Evolutionary conservation across 30 jellyfish, hydroid and myxozoan species (phyloP), one percentile per base, ranked within the genome.

Genomic region (Sanderia malayensis): DNA sequence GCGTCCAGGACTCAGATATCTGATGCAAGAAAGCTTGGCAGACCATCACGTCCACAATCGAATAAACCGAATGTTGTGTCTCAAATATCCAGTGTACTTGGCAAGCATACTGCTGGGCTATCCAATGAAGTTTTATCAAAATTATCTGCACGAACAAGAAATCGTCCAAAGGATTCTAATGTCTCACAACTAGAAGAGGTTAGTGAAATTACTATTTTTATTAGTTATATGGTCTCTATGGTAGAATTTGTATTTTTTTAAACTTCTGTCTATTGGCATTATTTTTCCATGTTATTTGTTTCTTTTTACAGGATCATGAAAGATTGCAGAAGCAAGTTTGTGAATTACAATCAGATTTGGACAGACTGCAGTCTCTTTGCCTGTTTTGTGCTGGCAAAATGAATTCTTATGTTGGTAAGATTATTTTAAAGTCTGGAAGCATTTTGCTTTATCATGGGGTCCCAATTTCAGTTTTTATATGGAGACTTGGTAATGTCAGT

Each of bases 311-410:
- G 98, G 98, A 92, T 62, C 96, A 83, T 52, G 87, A 67, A 67
- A 61, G 96, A 44, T 60, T 92, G 52, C 98, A 92, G 60, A 63
- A 74, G 31, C 98, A 92, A 66, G 71, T 92, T 23, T 64, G 82
- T 28, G 86, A 76, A 29, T 65, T 82, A 76, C 92, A 92, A 46
- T 55, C 92, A 22, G 98, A 92, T 2, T 55, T 84, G 28, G 95
- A 92, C 44, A 68, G 87, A 31, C 21, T 84, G 45, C 96, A 79
- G 22, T 70, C 98, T 23, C 49, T 92, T 34, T 76, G 95, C 68
- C 26, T 76, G 27, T 92, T 65, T 71, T 92, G 96, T 61, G 96
- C 95, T 32, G 96, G 89, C n/a, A 92, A 84, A 74, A 92, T 92
- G 98, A 94, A 92, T 25, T 61, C 88, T 17, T 92, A 92, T 74